Evolutionary conservation across 1,140 invertebrate genomes (phyloP).

Genomic region (Aporrectodea caliginosa): DNA sequence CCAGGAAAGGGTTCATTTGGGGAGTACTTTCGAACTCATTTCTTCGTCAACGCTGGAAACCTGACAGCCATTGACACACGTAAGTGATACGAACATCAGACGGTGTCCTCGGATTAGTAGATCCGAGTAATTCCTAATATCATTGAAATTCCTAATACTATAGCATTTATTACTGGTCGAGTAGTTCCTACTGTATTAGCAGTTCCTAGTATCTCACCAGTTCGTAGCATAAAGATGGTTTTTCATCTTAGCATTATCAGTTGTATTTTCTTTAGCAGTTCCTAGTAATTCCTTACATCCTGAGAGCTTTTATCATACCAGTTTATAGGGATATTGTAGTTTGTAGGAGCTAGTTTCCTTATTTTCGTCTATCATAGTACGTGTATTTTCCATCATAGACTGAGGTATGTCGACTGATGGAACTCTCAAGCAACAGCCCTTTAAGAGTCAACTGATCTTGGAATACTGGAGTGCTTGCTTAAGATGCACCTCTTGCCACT

Average conservation of each 20-base stretch:
- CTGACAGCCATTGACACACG: slow-evolving; percentile 61
- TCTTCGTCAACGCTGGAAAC: slow-evolving; percentile 80
- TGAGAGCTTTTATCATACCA: too few relatives aligned
- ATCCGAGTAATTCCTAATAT: not conserved
- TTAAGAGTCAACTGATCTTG: too few relatives aligned
- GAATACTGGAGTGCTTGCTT: too few relatives aligned
- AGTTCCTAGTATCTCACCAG: not conserved
- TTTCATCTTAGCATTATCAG: not conserved
- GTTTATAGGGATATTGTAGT: too few relatives aligned
- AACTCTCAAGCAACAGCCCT: too few relatives aligned
- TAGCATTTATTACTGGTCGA: not conserved
- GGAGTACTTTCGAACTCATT: slow-evolving; percentile 74
- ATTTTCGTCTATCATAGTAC: too few relatives aligned
- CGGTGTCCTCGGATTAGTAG: not conserved
- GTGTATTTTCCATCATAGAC: too few relatives aligned
- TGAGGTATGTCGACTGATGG: too few relatives aligned
- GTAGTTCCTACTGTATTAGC: not conserved
- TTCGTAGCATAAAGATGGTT: not conserved
- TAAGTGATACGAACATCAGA: slow-evolving; percentile 44
- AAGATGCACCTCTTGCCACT: too few relatives aligned
- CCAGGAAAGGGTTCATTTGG: slow-evolving; percentile 70
- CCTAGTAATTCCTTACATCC: too few relatives aligned
- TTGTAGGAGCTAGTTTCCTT: too few relatives aligned
- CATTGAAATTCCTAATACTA: not conserved
- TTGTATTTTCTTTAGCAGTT: too few relatives aligned